These are phyloP conservation scores for Cecidostiba fungosa DNA, from an alignment of 2,888 invertebrate genomes.

Conservation along the genomic window DNA sequence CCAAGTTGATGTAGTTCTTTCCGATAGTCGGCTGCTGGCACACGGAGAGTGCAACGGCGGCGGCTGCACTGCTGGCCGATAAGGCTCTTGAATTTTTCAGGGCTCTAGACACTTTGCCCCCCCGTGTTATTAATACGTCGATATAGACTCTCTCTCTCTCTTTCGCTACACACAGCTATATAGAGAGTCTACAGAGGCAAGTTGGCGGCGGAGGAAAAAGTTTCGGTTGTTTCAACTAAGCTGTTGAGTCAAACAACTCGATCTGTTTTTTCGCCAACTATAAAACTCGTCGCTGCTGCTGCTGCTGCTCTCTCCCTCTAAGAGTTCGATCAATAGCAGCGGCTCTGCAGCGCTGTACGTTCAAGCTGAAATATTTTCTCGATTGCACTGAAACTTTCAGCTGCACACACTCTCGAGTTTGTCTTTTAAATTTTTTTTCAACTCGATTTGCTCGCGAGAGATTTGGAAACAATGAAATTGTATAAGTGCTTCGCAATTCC, in stretches of 20 bases:
- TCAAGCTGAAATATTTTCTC: neutral
- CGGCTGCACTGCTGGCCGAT: neutral
- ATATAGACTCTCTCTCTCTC: neutral
- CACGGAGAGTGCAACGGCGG: neutral
- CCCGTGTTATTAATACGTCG: slow-evolving; percentile 22
- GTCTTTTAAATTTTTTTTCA: neutral
- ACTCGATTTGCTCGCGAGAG: neutral
- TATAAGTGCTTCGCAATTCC: neutral
- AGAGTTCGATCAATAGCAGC: slow-evolving; percentile 6
- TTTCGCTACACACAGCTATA: neutral
- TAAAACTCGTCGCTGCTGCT: neutral
- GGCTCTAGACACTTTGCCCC: slow-evolving; percentile 10
- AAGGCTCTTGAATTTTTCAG: slow-evolving; percentile 22
- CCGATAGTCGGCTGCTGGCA: slow-evolving; percentile 6
- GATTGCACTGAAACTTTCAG: slow-evolving; percentile 46
- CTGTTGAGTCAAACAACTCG: slow-evolving; percentile 22
- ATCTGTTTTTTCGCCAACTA: slow-evolving; percentile 10
- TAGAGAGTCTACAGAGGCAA: neutral
- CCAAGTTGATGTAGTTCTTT: slow-evolving; percentile 21
- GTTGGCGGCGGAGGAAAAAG: slow-evolving; percentile 8
- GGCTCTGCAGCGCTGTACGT: no score
- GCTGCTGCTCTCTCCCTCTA: slow-evolving; percentile 49
- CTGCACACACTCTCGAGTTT: slow-evolving; percentile 66
- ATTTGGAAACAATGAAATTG: neutral
- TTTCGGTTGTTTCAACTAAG: slow-evolving; percentile 22